phyloP scores from a whole-genome alignment of 64 coral and sea anemone species.

The Acropora yongei region DNA sequence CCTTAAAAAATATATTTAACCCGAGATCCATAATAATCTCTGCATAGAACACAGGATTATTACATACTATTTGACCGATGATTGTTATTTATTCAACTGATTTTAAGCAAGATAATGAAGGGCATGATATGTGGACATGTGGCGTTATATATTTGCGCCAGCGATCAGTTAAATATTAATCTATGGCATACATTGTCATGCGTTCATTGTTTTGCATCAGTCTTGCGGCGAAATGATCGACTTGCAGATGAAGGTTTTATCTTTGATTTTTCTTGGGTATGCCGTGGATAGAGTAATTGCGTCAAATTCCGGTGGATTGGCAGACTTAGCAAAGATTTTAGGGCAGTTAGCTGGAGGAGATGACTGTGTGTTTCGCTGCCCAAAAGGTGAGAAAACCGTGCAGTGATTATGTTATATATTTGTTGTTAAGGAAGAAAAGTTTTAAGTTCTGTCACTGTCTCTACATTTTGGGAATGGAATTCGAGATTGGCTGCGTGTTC shows the following conservation, averaged over 20 bases:
- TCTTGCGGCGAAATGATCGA: neutral
- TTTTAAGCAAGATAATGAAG: neutral
- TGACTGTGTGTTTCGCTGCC: constrained; percentile 60
- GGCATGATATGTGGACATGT: neutral
- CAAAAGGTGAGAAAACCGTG: neutral
- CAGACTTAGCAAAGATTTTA: constrained; percentile 66
- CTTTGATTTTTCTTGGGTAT: constrained; percentile 7
- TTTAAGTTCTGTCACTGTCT: too few relatives aligned
- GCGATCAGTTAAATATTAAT: neutral
- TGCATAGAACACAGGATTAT: too few relatives aligned
- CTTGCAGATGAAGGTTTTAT: neutral
- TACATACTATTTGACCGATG: too few relatives aligned
- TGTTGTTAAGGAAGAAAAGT: too few relatives aligned
- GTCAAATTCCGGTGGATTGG: constrained; percentile 24
- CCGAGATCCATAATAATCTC: too few relatives aligned
- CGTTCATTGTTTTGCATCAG: neutral
- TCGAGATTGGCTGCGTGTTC: too few relatives aligned
- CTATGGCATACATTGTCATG: neutral
- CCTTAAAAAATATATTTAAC: too few relatives aligned
- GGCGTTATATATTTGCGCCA: neutral
- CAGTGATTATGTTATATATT: too few relatives aligned
- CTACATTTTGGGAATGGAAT: too few relatives aligned
- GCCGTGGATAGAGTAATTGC: constrained; percentile 6
- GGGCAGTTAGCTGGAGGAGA: constrained; percentile 57
- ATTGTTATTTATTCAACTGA: neutral